Evolutionary conservation across 2,888 invertebrate species (phyloP), one percentile per base, ranked within the genome.

Genomic region (Agrilus cyanescens): DNA sequence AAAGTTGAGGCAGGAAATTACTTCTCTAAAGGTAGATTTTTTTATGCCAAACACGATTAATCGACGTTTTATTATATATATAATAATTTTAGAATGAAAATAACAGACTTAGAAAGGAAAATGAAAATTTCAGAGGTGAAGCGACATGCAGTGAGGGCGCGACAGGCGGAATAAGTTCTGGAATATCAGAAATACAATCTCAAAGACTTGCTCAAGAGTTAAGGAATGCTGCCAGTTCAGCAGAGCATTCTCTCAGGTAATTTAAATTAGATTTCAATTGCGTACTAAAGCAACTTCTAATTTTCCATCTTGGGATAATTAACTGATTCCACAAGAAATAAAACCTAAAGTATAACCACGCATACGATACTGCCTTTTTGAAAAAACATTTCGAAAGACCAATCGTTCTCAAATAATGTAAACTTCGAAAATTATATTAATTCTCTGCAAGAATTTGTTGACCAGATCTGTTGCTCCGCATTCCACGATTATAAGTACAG

Each of bases 1-100:
- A 4, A 75, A 76, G 57, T 67, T 86, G 50, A 81, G 75, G 57
- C 78, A 76, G 54, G 80, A 87, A 69, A 74, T 85, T 33, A 78
- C 79, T 60, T 70, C 72, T 55, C 67, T 86, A 53, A 80, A 74
- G 71, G 85, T 80, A 62, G 60, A 67, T 46, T 38, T 35, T 16
- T 33, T 25, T 44, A 20, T 34, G 15, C 12, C 8, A 25, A 25
- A 3, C 25, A 25, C 8, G 10, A 8, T 25, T 25, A 10, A 25
- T 25, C 2, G 10, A 2, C 8, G 10, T 25, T 4, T 16, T 45
- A 30, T 29, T 30, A 38, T 38, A 41, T 43, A 43, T 40, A 33
- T 12, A 49, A 45, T 41, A 43, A 51, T 59, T 61, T 45, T 49
- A 76, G 75, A 60, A 61, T 44, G 73, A 76, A 59, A 56, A 74